phyloP scores from a whole-genome alignment of 2,888 invertebrate species.

The Nematopogon swammerdamellus region DNA sequence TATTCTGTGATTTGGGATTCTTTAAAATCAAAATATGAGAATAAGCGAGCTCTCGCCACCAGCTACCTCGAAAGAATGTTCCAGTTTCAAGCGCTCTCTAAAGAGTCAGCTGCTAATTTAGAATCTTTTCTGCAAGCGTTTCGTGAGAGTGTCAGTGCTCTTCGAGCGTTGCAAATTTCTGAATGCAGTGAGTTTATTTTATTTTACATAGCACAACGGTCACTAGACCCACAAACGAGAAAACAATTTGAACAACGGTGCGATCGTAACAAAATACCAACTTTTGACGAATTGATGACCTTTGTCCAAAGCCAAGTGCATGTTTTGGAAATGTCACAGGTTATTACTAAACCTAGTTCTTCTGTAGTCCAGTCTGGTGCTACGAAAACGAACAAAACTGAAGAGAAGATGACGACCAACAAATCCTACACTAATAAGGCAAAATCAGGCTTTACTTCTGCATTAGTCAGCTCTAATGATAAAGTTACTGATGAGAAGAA shows the following conservation, averaged over 20 bases:
- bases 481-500: background rate
- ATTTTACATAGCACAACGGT: conserved; percentile 5
- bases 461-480: background rate
- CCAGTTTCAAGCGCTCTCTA: background rate
- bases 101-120: background rate
- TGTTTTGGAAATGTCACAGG: background rate
- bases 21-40: background rate
- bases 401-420: background rate
- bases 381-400: background rate
- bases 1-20: background rate
- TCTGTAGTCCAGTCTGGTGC: background rate
- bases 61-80: background rate
- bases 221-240: conserved; percentile 3
- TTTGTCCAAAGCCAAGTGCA: background rate
- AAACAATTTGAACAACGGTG: conserved; percentile 3
- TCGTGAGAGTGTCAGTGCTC: conserved; percentile 4
- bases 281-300: background rate
- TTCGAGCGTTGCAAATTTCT: conserved; percentile 3
- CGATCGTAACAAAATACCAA: background rate
- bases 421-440: background rate
- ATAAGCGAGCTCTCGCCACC: conserved; percentile 4
- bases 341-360: too few relatives aligned
- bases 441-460: background rate
- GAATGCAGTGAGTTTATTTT: conserved; percentile 2
- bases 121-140: background rate